phyloP scores from a whole-genome alignment of 37 sponge, comb jelly and placozoan genomes.

The Spongia lamella region DNA sequence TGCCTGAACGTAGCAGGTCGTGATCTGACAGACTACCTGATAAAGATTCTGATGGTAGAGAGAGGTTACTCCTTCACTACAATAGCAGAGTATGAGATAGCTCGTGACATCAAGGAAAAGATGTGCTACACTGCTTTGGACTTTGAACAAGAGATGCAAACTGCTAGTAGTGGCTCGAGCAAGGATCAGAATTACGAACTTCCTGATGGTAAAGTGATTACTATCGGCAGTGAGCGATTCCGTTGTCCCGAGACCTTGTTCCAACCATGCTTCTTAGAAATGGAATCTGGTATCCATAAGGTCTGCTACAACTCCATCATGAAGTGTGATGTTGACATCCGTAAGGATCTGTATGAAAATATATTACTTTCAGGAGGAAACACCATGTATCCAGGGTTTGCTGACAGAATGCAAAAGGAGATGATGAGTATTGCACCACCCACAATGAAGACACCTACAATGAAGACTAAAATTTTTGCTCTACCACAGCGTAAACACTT shows the following conservation, averaged over 20 bases:
- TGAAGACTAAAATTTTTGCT: no score
- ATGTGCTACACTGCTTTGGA: no score
- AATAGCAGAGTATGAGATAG: no score
- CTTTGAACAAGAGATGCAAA: no score
- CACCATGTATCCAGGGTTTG: conserved; percentile 27
- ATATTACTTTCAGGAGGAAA: conserved; percentile 28
- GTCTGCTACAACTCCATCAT: neutral
- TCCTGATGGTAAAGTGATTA: conserved; percentile 7
- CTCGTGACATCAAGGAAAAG: no score
- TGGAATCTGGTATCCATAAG: conserved; percentile 15
- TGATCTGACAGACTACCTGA: no score
- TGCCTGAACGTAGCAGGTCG: no score
- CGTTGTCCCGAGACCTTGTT: conserved; percentile 27
- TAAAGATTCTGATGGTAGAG: no score
- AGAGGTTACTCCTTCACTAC: no score
- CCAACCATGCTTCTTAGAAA: conserved; percentile 2
- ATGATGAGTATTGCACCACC: no score
- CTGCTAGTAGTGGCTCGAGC: neutral
- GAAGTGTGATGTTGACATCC: conserved; percentile 5
- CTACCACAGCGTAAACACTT: no score
- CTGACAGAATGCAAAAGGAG: conserved; percentile 67
- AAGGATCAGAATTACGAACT: neutral
- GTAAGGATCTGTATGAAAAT: conserved; percentile 11
- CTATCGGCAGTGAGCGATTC: conserved; percentile 18
- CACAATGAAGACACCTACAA: no score